These are phyloP conservation scores for Danio aesculapii DNA, from an alignment of 2,797 vertebrate species.

Conservation along the genomic window DNA sequence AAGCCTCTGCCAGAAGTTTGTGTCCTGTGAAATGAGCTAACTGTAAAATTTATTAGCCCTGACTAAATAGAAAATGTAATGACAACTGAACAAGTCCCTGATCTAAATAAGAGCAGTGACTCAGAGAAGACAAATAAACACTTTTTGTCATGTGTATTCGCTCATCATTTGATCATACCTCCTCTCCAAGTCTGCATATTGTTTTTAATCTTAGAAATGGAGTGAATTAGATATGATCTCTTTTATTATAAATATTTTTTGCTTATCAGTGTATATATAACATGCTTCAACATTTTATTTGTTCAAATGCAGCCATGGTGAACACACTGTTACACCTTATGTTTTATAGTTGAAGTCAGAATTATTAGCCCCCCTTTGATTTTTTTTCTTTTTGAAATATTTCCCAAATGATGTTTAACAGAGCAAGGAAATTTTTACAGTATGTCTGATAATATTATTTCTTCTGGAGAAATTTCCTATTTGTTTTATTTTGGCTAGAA, in stretches of 20 bases:
- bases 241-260: too few relatives aligned
- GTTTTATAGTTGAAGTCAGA: too few relatives aligned
- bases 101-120: slow-evolving; percentile 22
- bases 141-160: slow-evolving; percentile 12
- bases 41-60: slow-evolving; percentile 19
- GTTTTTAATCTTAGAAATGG: background rate
- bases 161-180: slow-evolving; percentile 23
- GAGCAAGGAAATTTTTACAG: too few relatives aligned
- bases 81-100: slow-evolving; percentile 28
- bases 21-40: slow-evolving; percentile 37
- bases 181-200: slow-evolving; percentile 15
- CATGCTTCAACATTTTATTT: background rate
- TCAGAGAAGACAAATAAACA: slow-evolving; percentile 30
- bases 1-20: slow-evolving; percentile 26
- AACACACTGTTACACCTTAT: background rate
- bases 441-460: too few relatives aligned
- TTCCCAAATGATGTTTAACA: too few relatives aligned
- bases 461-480: too few relatives aligned
- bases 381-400: too few relatives aligned
- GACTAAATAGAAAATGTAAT: slow-evolving; percentile 33
- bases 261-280: background rate
- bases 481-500: too few relatives aligned
- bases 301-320: background rate
- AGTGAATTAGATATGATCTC: background rate
- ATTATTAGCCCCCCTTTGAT: too few relatives aligned